Base-by-base conservation (phyloP, 1,140 invertebrate genomes). In the Drosophila ercepeae region DNA sequence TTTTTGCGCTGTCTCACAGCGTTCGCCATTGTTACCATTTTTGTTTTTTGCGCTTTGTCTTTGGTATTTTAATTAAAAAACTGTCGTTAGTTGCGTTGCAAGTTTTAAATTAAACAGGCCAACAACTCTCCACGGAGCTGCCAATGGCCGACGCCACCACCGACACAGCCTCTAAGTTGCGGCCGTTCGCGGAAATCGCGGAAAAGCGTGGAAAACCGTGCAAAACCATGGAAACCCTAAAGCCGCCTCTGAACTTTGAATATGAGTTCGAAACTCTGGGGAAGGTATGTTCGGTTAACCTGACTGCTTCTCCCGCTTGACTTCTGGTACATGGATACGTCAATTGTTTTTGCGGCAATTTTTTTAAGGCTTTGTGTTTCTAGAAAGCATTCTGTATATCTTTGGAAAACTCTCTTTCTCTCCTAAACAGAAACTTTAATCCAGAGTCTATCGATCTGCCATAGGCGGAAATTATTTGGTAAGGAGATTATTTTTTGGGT, bases 11-110 rank as follows among this genome's bases (percentile, higher is more conserved):
- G 53, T 77, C 59, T 77, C 61, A 52, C 44, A 63, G 53, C 42
- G 32, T 3, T 29, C 32, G 32, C 50, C 25, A 68, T 68, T 68
- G 64, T 68, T 53, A 34, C 11, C 25, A 52, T 45, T 58, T 60
- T 75, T 54, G 32, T 50, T 68, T 64, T 75, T 74, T 67, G 29
- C 52, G 72, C 72, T 84, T 84, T 84, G 81, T 84, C 82, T 81
- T 76, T 76, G 81, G 81, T 81, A 84, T 84, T 84, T 84, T 84
- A 84, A 84, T 84, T 84, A 84, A 84, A 84, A 84, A 84, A 84
- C 76, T 84, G 81, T 84, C 81, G 81, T 76, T 86, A 84, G 81
- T 84, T 84, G 72, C 60, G 81, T 84, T 73, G 61, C 67, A 84
- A 84, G 81, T 84, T 84, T 39, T 84, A 84, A 84, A 84, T 84